A percentile compares a stretch with the other conserved stretches of the same genome.
These are phyloP conservation scores for Melinopterus prodromus DNA, from an alignment of 2,888 invertebrate genomes.

Conservation along the genomic window DNA sequence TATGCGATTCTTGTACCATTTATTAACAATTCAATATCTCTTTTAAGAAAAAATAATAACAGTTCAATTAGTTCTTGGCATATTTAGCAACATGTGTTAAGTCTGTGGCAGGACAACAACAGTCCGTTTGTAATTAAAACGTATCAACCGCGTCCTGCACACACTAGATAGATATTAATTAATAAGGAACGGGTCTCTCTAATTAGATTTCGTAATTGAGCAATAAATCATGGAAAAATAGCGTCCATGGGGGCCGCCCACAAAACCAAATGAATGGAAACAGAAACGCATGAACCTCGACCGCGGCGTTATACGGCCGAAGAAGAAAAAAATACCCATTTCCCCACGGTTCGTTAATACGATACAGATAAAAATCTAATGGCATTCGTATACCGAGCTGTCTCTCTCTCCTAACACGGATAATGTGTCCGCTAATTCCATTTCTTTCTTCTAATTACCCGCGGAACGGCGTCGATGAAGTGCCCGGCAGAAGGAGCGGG, in stretches of 20 bases:
- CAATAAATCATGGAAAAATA: conserved; percentile 4
- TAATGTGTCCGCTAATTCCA: conserved; percentile 4
- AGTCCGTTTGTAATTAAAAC: not conserved
- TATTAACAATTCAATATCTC: not conserved
- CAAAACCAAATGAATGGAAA: not conserved
- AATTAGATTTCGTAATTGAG: conserved; percentile 4
- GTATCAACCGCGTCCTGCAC: not conserved
- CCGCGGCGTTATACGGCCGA: not conserved
- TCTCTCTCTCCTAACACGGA: not conserved
- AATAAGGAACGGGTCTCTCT: not conserved
- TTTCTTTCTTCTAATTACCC: not conserved
- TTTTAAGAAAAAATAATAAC: not conserved
- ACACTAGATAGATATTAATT: not conserved
- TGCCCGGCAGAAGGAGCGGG: not conserved
- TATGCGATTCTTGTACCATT: not conserved
- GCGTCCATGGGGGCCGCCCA: not conserved
- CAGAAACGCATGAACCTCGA: not conserved
- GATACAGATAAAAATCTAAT: conserved; percentile 4
- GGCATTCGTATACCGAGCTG: not conserved
- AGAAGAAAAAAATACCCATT: not conserved
- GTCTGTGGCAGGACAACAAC: not conserved
- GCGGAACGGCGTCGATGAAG: not conserved
- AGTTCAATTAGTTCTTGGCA: not conserved
- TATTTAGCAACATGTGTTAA: not conserved
- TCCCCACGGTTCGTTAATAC: conserved; percentile 4